Conservation (phyloP, 2,113 vertebrate species). For the Nicator chloris region DNA sequence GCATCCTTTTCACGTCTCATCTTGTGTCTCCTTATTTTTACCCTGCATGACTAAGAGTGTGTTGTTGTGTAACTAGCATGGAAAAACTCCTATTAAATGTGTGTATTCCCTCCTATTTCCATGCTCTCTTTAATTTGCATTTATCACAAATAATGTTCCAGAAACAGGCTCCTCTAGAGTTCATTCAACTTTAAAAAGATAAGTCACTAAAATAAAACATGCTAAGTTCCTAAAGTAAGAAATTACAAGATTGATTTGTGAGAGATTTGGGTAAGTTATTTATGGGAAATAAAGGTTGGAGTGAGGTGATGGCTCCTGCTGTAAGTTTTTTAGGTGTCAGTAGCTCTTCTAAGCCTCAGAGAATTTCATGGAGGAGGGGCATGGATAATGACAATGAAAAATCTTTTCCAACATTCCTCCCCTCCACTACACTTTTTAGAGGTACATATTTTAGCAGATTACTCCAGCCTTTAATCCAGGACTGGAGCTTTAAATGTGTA, state of each 20-base stretch:
- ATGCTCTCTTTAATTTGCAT: background rate
- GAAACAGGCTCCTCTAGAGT: background rate
- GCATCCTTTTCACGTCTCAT: background rate
- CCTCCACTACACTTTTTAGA: background rate
- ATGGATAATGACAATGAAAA: background rate
- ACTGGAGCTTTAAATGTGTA: background rate
- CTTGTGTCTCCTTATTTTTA: slow-evolving; percentile 1
- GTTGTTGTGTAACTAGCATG: slow-evolving; percentile 36
- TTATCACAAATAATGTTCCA: background rate
- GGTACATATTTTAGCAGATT: background rate
- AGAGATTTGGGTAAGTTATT: background rate
- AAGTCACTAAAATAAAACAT: background rate
- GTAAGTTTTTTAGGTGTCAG: background rate
- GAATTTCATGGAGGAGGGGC: background rate
- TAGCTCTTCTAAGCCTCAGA: background rate
- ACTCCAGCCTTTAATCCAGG: background rate
- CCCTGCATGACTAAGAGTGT: slow-evolving; percentile 5
- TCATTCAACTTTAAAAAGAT: background rate
- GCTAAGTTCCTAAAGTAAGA: background rate
- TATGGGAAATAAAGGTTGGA: background rate
- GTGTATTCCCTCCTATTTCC: background rate
- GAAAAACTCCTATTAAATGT: background rate
- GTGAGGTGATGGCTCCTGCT: background rate
- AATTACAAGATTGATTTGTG: background rate
- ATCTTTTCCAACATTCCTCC: background rate